Conservation (phyloP, 2,888 invertebrate species). For the Proisotoma minuta region DNA sequence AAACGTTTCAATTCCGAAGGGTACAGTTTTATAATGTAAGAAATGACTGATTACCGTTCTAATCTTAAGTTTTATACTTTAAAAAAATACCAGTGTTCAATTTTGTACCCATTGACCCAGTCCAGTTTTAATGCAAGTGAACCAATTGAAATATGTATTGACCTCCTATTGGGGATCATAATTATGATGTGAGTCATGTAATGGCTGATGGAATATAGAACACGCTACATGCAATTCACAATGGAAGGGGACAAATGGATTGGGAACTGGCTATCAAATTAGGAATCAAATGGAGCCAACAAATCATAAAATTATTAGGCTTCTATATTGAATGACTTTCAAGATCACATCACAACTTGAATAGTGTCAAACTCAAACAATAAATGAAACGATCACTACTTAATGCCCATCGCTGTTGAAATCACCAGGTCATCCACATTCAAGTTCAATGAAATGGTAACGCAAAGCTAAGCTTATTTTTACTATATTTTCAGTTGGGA, state of each 20-base stretch:
- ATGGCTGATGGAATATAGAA: background rate
- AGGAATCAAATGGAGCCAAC: background rate
- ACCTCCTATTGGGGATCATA: background rate
- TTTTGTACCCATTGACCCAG: no score
- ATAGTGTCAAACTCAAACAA: background rate
- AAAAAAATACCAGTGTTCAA: background rate
- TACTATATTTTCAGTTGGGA: no score
- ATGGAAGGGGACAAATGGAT: background rate
- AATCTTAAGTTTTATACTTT: background rate
- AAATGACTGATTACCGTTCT: background rate
- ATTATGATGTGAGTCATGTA: background rate
- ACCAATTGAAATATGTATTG: background rate
- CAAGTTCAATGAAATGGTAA: no score
- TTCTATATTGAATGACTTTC: background rate
- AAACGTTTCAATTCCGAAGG: background rate
- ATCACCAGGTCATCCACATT: background rate
- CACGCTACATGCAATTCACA: background rate
- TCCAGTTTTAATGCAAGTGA: background rate
- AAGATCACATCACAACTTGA: background rate
- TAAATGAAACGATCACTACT: background rate
- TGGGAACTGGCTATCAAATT: background rate
- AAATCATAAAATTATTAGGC: conserved; percentile 18
- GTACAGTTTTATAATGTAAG: background rate
- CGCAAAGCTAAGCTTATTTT: no score
- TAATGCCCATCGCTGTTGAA: background rate